phyloP scores from a whole-genome alignment of 2,797 vertebrate species.

The Leptatherina wallacei region DNA sequence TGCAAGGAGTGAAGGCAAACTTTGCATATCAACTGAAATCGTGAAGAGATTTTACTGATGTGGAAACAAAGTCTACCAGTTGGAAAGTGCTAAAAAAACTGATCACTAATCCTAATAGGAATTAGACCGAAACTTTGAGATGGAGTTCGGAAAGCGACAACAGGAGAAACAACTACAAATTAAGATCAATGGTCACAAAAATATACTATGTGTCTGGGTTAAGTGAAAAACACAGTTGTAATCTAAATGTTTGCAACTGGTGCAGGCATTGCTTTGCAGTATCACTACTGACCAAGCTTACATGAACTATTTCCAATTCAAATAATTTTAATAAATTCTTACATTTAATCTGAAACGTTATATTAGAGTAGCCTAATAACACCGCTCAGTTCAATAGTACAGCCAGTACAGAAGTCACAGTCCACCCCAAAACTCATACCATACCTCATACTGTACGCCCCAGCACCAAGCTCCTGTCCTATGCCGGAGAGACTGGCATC shows the following conservation, averaged over 20 bases:
- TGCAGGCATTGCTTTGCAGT: background rate
- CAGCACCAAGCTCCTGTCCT: slow-evolving; percentile 95
- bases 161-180: background rate
- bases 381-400: background rate
- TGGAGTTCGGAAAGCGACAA: background rate
- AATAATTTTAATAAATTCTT: background rate
- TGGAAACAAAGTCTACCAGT: background rate
- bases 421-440: slow-evolving; percentile 5
- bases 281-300: background rate
- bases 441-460: slow-evolving; percentile 99
- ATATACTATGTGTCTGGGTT: background rate
- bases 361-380: background rate
- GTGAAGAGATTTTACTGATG: background rate
- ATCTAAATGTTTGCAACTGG: background rate
- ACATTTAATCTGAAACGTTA: background rate
- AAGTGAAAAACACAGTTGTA: background rate
- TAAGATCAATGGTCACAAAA: background rate
- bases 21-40: no score
- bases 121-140: background rate
- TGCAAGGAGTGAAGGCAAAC: background rate
- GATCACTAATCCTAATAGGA: background rate
- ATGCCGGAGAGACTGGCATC: slow-evolving; percentile 98
- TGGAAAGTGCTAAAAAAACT: background rate
- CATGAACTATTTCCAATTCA: background rate
- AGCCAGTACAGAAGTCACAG: background rate